phyloP scores from a whole-genome alignment of 2,888 invertebrate genomes.

The Mythimna lalbum region DNA sequence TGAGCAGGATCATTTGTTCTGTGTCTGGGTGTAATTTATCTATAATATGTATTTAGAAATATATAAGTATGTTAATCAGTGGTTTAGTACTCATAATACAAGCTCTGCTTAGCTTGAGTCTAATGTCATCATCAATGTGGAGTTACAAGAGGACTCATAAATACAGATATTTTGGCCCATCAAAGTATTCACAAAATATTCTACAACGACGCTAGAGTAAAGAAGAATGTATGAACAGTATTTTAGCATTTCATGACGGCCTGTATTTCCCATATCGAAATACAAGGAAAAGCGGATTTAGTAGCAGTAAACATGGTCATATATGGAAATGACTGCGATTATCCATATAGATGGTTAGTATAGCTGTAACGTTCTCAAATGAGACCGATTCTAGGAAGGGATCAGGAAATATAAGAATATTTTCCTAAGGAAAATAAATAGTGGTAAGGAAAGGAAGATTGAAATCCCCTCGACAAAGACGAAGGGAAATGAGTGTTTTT shows the following conservation, averaged over 20 bases:
- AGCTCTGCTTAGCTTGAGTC: too few relatives aligned
- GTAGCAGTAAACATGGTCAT: conserved; percentile 51
- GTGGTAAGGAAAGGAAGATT: conserved; percentile 8
- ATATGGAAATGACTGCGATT: conserved; percentile 53
- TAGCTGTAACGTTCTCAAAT: conserved; percentile 39
- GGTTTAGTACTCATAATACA: too few relatives aligned
- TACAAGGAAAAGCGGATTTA: conserved; percentile 51
- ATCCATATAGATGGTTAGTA: conserved; percentile 47
- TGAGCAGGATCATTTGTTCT: too few relatives aligned
- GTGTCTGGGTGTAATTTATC: too few relatives aligned
- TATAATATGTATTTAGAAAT: too few relatives aligned
- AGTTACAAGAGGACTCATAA: not conserved
- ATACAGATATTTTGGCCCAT: conserved; percentile 1
- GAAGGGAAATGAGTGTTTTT: conserved; percentile 5
- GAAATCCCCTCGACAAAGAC: not conserved
- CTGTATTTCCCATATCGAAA: conserved; percentile 36
- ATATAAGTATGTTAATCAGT: too few relatives aligned
- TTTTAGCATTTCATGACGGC: conserved; percentile 19
- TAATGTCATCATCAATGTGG: not conserved
- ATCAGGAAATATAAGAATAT: conserved; percentile 31
- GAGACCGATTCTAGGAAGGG: conserved; percentile 15
- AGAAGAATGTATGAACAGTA: conserved; percentile 13
- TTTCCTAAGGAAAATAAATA: conserved; percentile 15
- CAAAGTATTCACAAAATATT: not conserved
- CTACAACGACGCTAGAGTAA: not conserved